Conservation (phyloP, 2,888 invertebrate genomes). For the Lepidocyrtoides sp. region DNA sequence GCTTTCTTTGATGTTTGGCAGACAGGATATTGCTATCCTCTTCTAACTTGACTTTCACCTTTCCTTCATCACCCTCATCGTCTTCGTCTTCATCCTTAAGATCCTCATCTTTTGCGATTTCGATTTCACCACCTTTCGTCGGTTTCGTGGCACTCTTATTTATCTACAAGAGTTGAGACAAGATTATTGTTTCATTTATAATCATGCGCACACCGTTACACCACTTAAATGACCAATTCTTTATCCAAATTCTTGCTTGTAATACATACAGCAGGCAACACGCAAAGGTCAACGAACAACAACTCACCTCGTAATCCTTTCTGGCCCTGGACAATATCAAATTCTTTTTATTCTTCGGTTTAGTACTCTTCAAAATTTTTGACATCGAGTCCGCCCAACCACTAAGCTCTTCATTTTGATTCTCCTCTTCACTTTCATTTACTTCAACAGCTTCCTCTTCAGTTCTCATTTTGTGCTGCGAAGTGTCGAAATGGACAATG, state of each 20-base stretch:
- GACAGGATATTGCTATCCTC: slow-evolving; percentile 56
- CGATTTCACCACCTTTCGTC: slow-evolving; percentile 87
- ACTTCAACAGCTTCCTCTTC: not conserved
- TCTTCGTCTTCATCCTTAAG: slow-evolving; percentile 57
- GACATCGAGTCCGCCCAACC: slow-evolving; percentile 86
- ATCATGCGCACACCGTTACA: too few relatives aligned
- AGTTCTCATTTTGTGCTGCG: too few relatives aligned
- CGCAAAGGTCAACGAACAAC: not conserved
- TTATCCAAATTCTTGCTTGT: too few relatives aligned
- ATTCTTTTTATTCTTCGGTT: slow-evolving; percentile 85
- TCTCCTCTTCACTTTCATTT: slow-evolving; percentile 27
- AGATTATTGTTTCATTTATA: too few relatives aligned
- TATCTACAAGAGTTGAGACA: too few relatives aligned
- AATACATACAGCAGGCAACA: too few relatives aligned
- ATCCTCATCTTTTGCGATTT: slow-evolving; percentile 87
- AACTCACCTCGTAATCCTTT: slow-evolving; percentile 85
- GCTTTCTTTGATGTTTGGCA: slow-evolving; percentile 77
- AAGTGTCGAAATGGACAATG: too few relatives aligned
- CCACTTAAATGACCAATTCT: too few relatives aligned
- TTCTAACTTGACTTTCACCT: slow-evolving; percentile 26
- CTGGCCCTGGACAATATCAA: slow-evolving; percentile 86
- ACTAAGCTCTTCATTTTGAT: slow-evolving; percentile 73
- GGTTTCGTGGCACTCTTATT: slow-evolving; percentile 13
- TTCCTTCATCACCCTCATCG: too few relatives aligned
- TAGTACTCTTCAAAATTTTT: slow-evolving; percentile 85